Percentiles rank a stretch among this genome's conserved stretches.
Evolutionary conservation across 1,140 invertebrate genomes (phyloP).

Genomic region (Drosophila ambigua): DNA sequence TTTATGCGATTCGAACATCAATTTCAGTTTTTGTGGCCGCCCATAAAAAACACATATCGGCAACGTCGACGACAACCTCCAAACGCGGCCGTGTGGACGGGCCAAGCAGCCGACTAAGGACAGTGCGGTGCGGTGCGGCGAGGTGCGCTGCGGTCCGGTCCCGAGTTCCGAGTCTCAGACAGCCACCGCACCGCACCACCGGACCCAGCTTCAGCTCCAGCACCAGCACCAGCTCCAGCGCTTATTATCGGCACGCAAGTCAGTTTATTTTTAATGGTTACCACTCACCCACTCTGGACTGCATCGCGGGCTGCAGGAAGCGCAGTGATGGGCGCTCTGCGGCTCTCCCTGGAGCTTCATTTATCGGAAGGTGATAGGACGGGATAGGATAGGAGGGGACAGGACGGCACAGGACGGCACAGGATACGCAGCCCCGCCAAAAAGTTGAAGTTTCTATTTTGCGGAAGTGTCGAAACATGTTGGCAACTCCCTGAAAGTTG

Average conservation of each 20-base stretch:
- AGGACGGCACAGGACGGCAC: neutral
- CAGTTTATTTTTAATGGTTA: conserved; percentile 84
- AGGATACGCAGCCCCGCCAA: too few species aligned
- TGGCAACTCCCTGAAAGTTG: conserved; percentile 69
- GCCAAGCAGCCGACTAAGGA: conserved; percentile 8
- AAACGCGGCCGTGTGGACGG: conserved; percentile 9
- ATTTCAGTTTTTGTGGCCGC: conserved; percentile 82
- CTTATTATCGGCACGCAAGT: conserved; percentile 83
- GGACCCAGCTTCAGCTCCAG: conserved; percentile 3
- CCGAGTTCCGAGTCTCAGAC: neutral
- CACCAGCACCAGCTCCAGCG: conserved; percentile 29
- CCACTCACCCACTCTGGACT: conserved; percentile 74
- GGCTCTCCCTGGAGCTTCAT: conserved; percentile 20
- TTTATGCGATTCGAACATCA: conserved; percentile 81
- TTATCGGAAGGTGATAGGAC: conserved; percentile 75
- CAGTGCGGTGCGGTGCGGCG: conserved; percentile 21
- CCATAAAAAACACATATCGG: conserved; percentile 81
- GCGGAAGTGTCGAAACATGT: conserved; percentile 78
- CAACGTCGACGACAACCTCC: conserved; percentile 32
- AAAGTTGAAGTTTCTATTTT: conserved; percentile 44
- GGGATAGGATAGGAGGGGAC: conserved; percentile 37
- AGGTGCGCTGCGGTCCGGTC: conserved; percentile 22
- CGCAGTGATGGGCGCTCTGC: conserved; percentile 46
- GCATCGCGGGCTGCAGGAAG: conserved; percentile 50
- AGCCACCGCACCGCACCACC: conserved; percentile 2